phyloP scores from a whole-genome alignment of 2,797 vertebrate species.

The Antrozous pallidus region DNA sequence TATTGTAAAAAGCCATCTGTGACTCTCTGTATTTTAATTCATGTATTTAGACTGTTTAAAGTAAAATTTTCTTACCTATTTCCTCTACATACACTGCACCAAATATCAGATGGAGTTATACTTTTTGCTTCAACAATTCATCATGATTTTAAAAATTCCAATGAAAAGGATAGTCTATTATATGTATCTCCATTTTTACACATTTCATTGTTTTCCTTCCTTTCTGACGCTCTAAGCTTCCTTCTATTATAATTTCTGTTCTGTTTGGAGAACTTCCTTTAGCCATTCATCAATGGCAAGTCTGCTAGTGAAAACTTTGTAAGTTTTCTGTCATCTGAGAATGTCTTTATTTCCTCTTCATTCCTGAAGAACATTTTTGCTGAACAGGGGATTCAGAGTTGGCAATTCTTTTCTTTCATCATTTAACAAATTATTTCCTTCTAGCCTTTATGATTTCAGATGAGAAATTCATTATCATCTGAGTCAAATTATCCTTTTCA shows the following conservation, averaged over 20 bases:
- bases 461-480: slow-evolving; percentile 47
- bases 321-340: slow-evolving; percentile 50
- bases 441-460: slow-evolving; percentile 33
- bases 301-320: slow-evolving; percentile 29
- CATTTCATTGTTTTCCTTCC: slow-evolving; percentile 38
- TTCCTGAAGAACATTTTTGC: slow-evolving; percentile 47
- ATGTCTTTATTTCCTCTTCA: slow-evolving; percentile 53
- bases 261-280: slow-evolving; percentile 45
- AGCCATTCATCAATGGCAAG: slow-evolving; percentile 9
- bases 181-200: slow-evolving; percentile 20
- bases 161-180: background rate
- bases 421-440: slow-evolving; percentile 51
- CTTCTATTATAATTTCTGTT: slow-evolving; percentile 28
- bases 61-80: slow-evolving; percentile 25
- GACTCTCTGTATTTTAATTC: background rate
- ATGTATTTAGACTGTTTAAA: slow-evolving; percentile 44
- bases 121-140: slow-evolving; percentile 26
- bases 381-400: slow-evolving; percentile 33
- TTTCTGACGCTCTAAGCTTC: slow-evolving; percentile 28
- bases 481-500: slow-evolving; percentile 29
- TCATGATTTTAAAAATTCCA: background rate
- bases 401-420: slow-evolving; percentile 52
- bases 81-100: slow-evolving; percentile 13
- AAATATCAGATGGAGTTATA: slow-evolving; percentile 13
- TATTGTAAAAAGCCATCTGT: background rate